These are phyloP conservation scores for Pogona vitticeps DNA, from an alignment of 2,113 vertebrate genomes.

Conservation along the genomic window DNA sequence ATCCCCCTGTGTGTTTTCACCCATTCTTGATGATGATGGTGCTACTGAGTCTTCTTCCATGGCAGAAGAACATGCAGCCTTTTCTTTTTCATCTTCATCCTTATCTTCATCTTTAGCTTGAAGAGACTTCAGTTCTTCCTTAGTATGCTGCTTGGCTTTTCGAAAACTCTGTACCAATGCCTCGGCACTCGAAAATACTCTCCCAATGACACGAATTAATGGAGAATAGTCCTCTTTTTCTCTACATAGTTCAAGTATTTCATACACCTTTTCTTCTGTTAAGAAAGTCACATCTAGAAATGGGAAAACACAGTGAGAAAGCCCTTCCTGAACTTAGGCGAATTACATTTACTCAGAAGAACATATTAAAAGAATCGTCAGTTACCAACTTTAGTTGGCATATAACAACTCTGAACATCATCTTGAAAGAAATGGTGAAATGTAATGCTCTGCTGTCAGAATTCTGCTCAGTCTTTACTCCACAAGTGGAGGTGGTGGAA, in stretches of 20 bases:
- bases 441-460: too few relatives aligned
- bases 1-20: slow-evolving; percentile 79
- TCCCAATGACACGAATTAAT: slow-evolving; percentile 90
- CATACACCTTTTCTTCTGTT: slow-evolving; percentile 90
- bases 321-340: slow-evolving; percentile 4
- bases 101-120: slow-evolving; percentile 98
- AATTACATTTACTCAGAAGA: background rate
- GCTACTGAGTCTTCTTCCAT: slow-evolving; percentile 90
- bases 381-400: background rate
- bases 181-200: slow-evolving; percentile 92
- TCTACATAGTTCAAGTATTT: slow-evolving; percentile 89
- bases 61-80: slow-evolving; percentile 84
- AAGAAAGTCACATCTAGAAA: slow-evolving; percentile 90
- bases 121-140: slow-evolving; percentile 92
- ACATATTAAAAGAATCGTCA: slow-evolving; percentile 21
- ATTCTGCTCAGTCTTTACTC: too few relatives aligned
- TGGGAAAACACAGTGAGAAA: slow-evolving; percentile 24
- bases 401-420: background rate
- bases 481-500: too few relatives aligned
- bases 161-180: slow-evolving; percentile 92
- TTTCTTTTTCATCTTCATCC: slow-evolving; percentile 97
- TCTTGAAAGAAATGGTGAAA: background rate
- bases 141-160: slow-evolving; percentile 82
- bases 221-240: slow-evolving; percentile 90
- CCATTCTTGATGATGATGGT: slow-evolving; percentile 81